Conservation (phyloP, 2,888 invertebrate genomes). For the Subacronicta megacephala region DNA sequence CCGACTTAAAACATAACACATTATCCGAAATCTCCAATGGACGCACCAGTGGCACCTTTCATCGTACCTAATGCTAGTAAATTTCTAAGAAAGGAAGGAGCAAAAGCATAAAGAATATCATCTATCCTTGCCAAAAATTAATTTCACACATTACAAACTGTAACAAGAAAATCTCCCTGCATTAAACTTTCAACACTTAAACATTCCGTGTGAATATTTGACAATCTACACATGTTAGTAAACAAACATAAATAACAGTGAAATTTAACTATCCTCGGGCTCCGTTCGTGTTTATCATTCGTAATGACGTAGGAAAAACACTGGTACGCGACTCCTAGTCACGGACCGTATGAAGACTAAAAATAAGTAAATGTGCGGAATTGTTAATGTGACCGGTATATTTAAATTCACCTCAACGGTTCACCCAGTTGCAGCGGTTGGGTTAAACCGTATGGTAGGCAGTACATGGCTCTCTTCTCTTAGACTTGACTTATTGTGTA, state of each 20-base stretch:
- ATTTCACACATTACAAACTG: conserved; percentile 13
- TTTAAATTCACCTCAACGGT: conserved; percentile 77
- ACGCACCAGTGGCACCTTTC: too few relatives aligned
- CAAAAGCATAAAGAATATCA: too few relatives aligned
- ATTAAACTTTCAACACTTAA: conserved; percentile 25
- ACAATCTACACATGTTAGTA: conserved; percentile 35
- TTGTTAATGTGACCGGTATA: conserved; percentile 68
- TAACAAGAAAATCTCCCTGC: conserved; percentile 3
- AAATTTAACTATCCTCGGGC: conserved; percentile 59
- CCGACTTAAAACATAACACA: too few relatives aligned
- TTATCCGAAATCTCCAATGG: too few relatives aligned
- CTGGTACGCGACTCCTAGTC: conserved; percentile 55
- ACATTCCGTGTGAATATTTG: conserved; percentile 27
- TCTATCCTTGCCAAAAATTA: not conserved
- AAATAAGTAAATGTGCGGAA: conserved; percentile 78
- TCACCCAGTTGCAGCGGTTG: conserved; percentile 69
- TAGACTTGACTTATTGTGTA: conserved; percentile 1
- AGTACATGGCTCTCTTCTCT: conserved; percentile 57
- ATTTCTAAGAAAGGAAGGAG: too few relatives aligned
- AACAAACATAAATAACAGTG: conserved; percentile 60
- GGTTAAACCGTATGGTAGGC: conserved; percentile 56
- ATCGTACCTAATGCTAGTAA: too few relatives aligned
- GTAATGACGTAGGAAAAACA: conserved; percentile 70
- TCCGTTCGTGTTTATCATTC: conserved; percentile 63
- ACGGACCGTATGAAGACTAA: conserved; percentile 67